Evolutionary conservation across 2,888 invertebrate species (phyloP), one percentile per base, ranked within the genome.

Genomic region (Dexiosoma caninum): DNA sequence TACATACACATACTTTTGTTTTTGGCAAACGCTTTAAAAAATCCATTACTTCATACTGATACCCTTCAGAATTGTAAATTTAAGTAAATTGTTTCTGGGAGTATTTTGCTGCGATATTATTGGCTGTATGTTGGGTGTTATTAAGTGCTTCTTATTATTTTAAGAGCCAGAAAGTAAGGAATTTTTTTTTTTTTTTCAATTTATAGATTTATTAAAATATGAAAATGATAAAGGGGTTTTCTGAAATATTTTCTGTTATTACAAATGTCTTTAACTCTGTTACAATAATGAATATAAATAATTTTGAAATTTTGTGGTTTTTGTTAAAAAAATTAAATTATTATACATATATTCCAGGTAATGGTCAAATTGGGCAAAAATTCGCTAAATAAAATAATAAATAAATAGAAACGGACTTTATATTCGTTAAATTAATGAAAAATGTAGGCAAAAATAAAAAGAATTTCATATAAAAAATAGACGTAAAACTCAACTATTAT

Each of bases 1-100:
- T 49, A 14, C 6, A 27, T 55, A 8, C 32, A 53, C 76, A 60
- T 82, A n/a, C 59, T 23, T 27, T 5, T 6, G 21, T 57, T 30
- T 83, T 87, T 87, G 87, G 88, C 87, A 87, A 87, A 84, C 85
- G 84, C 80, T 85, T 84, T 82, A 83, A 82, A 83, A 88, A 88
- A 87, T 87, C 88, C 88, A 87, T 87, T 87, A 86, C 62, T 60
- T 66, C 66, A 70, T 67, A 75, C 78, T 51, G 27, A 44, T 66
- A 19, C 19, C 14, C 10, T 37, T 51, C 60, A 12, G 27, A 14
- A 59, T 16, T 49, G 59, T 19, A 49, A 40, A 51, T 14, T 49
- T 19, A 37, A 62, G 53, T 44, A 32, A 57, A 14, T 49, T 46
- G 49, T 37, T 42, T 37, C 19, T 14, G 5, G 27, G 35, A 32